Base-by-base conservation (phyloP, 35 echinoderm and acorn worm species). In the Heliocidaris erythrogramma region DNA sequence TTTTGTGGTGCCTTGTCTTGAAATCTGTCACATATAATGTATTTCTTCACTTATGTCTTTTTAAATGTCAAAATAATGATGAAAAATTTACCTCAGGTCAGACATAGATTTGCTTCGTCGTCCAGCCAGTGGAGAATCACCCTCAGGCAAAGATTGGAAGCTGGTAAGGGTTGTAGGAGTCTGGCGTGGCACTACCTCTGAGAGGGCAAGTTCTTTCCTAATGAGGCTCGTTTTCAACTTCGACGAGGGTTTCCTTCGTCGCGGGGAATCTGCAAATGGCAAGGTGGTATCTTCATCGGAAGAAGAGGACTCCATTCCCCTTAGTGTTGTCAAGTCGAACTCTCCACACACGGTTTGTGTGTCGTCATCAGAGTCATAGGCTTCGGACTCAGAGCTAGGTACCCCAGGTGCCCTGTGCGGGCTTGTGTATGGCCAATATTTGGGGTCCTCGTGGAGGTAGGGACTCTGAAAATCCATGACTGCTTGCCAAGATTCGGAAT, bases 391-490 rank as follows among this genome's bases (percentile, higher is more conserved):
- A 2, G 85, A 53, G 21, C 93, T 94, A 11, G 93, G 48, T 86
- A 48, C 47, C 7, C 92, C 47, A 47, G 87, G 93, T 49, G 94
- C 93, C 29, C 32, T 94, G 13, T 32, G 49, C 2, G 91, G 48
- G 24, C 47, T 50, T 30, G 48, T 91, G 9, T 90, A 93, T 61
- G 85, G 93, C 93, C 93, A 96, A 31, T 90, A 96, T 85, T 92
- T 86, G n/a, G 88, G 95, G 47, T 96, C 93, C n/a, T 94, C 93
- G 27, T 96, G 93, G 21, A 91, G 87, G 53, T 86, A 94, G 21
- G 95, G 95, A 65, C 59, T 94, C 32, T 85, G 32, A 30, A 96
- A 96, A 31, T 96, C 95, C 92, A 96, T 86, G 4, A 96, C 95
- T 60, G 95, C 95, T 61, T 94, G 85, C 85, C 86, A 96, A 5